phyloP scores from a whole-genome alignment of 2,113 vertebrate species.

The Bubo scandiacus region DNA sequence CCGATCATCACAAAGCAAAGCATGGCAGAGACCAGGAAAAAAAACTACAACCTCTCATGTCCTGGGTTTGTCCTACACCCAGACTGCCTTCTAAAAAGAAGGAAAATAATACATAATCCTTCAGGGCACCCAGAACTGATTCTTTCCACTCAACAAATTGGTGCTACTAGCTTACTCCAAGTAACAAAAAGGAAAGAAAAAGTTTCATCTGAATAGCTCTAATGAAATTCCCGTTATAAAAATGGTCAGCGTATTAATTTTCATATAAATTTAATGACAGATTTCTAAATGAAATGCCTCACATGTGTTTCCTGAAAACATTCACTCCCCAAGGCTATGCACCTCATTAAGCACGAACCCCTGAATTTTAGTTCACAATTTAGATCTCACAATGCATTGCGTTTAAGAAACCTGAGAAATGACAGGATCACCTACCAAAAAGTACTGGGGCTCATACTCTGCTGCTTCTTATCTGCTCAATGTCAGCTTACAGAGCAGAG shows the following conservation, averaged over 20 bases:
- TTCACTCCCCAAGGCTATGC: not conserved
- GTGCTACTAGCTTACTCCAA: not conserved
- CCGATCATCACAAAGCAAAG: not conserved
- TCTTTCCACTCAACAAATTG: not conserved
- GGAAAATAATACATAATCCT: not conserved
- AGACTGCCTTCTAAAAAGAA: not conserved
- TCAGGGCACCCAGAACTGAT: not conserved
- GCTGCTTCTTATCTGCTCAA: rapidly evolving
- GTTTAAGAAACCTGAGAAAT: slow-evolving; percentile 14
- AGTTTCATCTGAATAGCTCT: not conserved
- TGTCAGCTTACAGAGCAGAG: not conserved
- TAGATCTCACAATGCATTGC: not conserved
- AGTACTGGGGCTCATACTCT: not conserved
- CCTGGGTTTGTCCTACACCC: not conserved
- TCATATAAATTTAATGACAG: not conserved
- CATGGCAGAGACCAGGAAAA: not conserved
- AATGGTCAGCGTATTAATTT: not conserved
- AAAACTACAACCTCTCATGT: not conserved
- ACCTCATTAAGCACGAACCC: not conserved
- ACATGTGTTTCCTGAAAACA: slow-evolving; percentile 4
- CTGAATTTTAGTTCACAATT: slow-evolving; percentile 28
- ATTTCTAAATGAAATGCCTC: slow-evolving; percentile 11
- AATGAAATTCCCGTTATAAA: not conserved
- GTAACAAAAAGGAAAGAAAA: not conserved
- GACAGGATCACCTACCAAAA: not conserved